These are phyloP conservation scores for Sitophilus oryzae DNA, from an alignment of 1,140 invertebrate genomes.

Conservation along the genomic window DNA sequence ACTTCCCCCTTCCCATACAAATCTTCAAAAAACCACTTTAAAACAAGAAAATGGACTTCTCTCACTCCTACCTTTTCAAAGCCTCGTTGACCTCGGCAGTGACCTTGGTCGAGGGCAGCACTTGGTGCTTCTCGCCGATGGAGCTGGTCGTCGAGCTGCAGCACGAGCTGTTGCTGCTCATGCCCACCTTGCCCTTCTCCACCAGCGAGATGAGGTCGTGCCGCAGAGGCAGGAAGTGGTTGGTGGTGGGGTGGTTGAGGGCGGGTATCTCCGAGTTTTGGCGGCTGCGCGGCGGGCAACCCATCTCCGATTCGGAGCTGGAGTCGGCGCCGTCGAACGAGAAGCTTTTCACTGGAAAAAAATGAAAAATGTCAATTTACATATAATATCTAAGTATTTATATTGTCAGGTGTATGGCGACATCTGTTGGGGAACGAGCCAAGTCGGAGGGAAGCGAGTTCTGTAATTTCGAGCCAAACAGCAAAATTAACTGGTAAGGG, in stretches of 20 bases:
- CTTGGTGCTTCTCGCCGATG: conserved; percentile 38
- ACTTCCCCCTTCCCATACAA: too few relatives aligned
- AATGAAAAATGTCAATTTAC: neutral
- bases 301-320: conserved; percentile 66
- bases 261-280: conserved; percentile 35
- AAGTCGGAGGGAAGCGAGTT: too few relatives aligned
- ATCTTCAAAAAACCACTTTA: neutral
- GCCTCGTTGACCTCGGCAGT: conserved; percentile 37
- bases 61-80: conserved; percentile 26
- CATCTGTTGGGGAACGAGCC: too few relatives aligned
- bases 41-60: conserved; percentile 1
- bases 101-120: conserved; percentile 30
- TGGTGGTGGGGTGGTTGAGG: conserved; percentile 14
- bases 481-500: too few relatives aligned
- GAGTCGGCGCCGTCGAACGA: conserved; percentile 49
- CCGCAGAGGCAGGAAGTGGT: conserved; percentile 28
- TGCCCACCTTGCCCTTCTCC: conserved; percentile 51
- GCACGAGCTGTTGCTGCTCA: conserved; percentile 45
- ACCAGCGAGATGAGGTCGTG: conserved; percentile 54
- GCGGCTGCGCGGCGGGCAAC: conserved; percentile 50
- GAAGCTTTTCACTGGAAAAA: conserved; percentile 51
- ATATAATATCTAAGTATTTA: too few relatives aligned
- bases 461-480: too few relatives aligned
- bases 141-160: conserved; percentile 43
- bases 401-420: too few relatives aligned